Base-by-base conservation (phyloP, 2,888 invertebrate genomes). In the Drosophila mayaguana region DNA sequence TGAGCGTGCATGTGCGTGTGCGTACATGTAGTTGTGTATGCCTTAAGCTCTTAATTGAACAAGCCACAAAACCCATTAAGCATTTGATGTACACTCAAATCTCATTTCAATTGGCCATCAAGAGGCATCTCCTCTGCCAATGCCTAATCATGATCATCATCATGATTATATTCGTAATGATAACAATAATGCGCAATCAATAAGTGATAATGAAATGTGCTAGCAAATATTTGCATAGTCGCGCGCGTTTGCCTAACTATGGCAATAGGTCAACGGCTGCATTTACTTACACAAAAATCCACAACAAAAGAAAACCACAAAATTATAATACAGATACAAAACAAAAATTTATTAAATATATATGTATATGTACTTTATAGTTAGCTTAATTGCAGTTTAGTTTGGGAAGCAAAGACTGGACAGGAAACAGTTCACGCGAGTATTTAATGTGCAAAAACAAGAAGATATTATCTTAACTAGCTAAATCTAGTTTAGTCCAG, bases 191-290 rank as follows among this genome's bases (percentile, higher is more conserved):
- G 51, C 36, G 54, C 40, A 54, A 40, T 54, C 57, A 51, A 9
- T 16, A 67, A 62, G 61, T 82, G 88, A 77, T 85, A 88, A 83
- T 85, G 74, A 85, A 88, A 76, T 80, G 61, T 72, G 71, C 67
- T 63, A 61, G 65, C 71, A 80, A 75, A 83, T 71, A 83, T 78
- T 81, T 83, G 72, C 63, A 48, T 55, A 72, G 63, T 45, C 61
- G 69, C 75, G 84, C 72, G 59, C 67, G 68, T 77, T 75, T 71
- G 48, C 32, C 36, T 60, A 81, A 72, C 59, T 87, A 50, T 80
- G 85, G 81, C 82, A 86, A 78, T 88, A 88, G 85, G 85, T 86
- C 85, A 86, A 83, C 83, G 89, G 64, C 87, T 83, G 59, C 63
- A 59, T 43, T 61, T 46, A 66, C 45, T 55, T 65, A 40, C 40